Evolutionary conservation across 1,140 invertebrate species (phyloP).

Genomic region (Euglossa dilemma): DNA sequence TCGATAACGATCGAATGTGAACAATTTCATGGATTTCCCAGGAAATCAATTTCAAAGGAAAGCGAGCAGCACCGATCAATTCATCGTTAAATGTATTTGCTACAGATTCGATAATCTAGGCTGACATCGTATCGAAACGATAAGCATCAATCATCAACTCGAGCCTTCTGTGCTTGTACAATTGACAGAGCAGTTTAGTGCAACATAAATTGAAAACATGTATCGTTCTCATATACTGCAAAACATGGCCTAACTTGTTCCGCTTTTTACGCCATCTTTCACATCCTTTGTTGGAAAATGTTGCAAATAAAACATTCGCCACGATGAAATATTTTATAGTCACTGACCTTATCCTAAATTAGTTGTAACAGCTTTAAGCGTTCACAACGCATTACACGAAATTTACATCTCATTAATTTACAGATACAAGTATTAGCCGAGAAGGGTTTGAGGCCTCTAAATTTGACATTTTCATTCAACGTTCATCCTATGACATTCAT

Average conservation of each 20-base stretch:
- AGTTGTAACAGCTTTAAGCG: background rate
- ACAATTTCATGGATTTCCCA: background rate
- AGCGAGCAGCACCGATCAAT: background rate
- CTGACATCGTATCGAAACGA: background rate
- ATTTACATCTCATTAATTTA: background rate
- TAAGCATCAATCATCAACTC: background rate
- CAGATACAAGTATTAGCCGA: no score
- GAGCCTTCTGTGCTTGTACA: background rate
- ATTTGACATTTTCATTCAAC: background rate
- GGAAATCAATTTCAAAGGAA: background rate
- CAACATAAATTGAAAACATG: background rate
- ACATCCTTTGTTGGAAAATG: no score
- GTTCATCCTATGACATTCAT: no score
- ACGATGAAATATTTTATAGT: background rate
- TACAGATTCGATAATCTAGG: slow-evolving; percentile 21
- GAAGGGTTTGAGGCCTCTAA: no score
- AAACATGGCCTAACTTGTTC: no score
- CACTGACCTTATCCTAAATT: background rate
- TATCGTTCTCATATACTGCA: background rate
- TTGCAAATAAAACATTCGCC: no score
- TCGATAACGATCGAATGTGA: background rate
- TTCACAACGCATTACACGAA: background rate
- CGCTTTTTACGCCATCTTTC: no score
- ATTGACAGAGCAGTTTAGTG: slow-evolving; percentile 22
- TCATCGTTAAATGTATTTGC: slow-evolving; percentile 10